These are phyloP conservation scores for Cryptoprocta ferox DNA, from an alignment of 2,797 vertebrate genomes.

Conservation along the genomic window DNA sequence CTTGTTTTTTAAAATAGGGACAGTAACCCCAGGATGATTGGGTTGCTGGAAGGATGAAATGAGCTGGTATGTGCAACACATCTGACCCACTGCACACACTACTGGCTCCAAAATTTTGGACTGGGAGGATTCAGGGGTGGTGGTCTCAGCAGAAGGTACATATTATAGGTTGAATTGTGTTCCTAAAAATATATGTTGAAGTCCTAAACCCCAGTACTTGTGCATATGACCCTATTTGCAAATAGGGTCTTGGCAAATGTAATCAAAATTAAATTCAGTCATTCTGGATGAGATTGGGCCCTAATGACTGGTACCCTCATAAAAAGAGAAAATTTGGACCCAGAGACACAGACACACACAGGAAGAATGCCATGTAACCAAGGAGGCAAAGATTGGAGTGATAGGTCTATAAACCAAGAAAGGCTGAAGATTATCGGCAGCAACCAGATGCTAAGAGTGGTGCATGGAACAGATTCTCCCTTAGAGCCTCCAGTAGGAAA, in stretches of 20 bases:
- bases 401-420: background rate
- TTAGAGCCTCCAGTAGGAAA: background rate
- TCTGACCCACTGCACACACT: background rate
- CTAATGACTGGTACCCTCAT: background rate
- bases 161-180: background rate
- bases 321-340: slow-evolving; percentile 25
- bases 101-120: background rate
- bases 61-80: background rate
- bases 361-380: background rate
- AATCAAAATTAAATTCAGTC: background rate
- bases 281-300: background rate
- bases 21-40: background rate
- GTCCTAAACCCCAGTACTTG: background rate
- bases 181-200: background rate
- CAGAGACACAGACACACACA: background rate
- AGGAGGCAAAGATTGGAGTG: background rate
- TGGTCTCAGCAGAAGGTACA: background rate
- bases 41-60: background rate
- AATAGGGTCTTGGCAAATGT: background rate
- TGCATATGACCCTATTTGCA: background rate
- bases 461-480: background rate
- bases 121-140: background rate
- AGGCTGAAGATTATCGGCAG: background rate
- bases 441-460: background rate
- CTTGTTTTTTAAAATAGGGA: background rate